A percentile compares a stretch with the other conserved stretches of the same genome.
Evolutionary conservation across 2,888 invertebrate species (phyloP).

Genomic region (Liopterus haemorrhoidalis): DNA sequence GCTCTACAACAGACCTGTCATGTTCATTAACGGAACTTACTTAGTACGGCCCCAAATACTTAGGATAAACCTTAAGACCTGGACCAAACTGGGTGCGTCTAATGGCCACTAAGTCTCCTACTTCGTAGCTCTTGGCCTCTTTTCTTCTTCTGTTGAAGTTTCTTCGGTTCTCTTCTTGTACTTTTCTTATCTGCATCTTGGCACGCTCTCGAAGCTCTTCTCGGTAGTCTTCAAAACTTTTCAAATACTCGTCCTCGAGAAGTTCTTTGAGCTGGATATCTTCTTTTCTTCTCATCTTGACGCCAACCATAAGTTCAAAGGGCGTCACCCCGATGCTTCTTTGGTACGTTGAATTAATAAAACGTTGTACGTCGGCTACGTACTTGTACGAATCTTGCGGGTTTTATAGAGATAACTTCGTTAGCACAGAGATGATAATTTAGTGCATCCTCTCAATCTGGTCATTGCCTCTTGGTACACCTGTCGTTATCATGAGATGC

Average conservation of each 20-base stretch:
- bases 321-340: slow-evolving; percentile 17
- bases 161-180: slow-evolving; percentile 23
- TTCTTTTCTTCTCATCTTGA: slow-evolving; percentile 20
- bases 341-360: slow-evolving; percentile 19
- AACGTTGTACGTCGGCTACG: slow-evolving; percentile 14
- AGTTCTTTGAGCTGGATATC: slow-evolving; percentile 16
- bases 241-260: slow-evolving; percentile 24
- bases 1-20: no score
- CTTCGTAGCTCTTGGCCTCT: slow-evolving; percentile 20
- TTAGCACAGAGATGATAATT: slow-evolving; percentile 23
- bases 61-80: slow-evolving; percentile 26
- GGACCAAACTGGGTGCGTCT: slow-evolving; percentile 29
- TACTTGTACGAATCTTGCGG: slow-evolving; percentile 21
- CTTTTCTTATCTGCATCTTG: slow-evolving; percentile 21
- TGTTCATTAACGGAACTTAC: no score
- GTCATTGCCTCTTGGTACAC: slow-evolving; percentile 23
- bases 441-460: slow-evolving; percentile 24
- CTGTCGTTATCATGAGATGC: slow-evolving; percentile 19
- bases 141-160: slow-evolving; percentile 17
- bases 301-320: slow-evolving; percentile 21
- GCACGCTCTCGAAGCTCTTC: slow-evolving; percentile 15
- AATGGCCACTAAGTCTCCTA: slow-evolving; percentile 27
- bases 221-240: slow-evolving; percentile 18
- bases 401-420: slow-evolving; percentile 19
- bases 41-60: slow-evolving; percentile 31